Conservation (phyloP, 92 coral and sea anemone species). For the Parazoanthus swiftii region DNA sequence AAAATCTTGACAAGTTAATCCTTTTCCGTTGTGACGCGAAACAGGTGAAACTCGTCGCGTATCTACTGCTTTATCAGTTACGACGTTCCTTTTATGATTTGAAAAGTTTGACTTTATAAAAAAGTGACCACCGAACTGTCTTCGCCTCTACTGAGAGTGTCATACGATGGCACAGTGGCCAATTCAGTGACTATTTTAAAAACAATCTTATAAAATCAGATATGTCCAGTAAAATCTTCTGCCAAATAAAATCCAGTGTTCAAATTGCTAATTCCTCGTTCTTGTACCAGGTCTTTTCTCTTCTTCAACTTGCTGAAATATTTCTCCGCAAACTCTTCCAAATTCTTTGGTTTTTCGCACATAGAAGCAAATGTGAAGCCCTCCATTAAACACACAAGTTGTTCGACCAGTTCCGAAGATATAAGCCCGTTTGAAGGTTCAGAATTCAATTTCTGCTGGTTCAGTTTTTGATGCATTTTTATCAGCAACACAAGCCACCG, state of each 20-base stretch:
- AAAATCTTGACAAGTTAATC: no score
- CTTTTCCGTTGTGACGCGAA: no score
- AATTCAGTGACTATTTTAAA: no score
- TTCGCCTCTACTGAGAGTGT: no score
- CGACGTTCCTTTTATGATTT: no score
- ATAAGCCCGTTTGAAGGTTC: constrained; percentile 28
- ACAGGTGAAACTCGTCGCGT: no score
- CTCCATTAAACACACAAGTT: constrained; percentile 60
- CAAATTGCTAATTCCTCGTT: constrained; percentile 57
- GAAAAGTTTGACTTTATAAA: no score
- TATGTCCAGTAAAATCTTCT: constrained; percentile 47
- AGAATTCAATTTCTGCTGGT: not conserved
- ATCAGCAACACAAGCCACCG: no score
- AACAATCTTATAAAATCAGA: no score
- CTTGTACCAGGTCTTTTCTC: constrained; percentile 51
- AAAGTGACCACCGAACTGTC: no score
- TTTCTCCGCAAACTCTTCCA: constrained; percentile 57
- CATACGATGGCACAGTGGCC: no score
- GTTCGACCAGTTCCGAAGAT: constrained; percentile 41
- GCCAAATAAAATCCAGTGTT: constrained; percentile 60
- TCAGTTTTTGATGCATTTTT: constrained; percentile 41
- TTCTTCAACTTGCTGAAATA: constrained; percentile 54
- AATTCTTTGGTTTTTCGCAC: constrained; percentile 51
- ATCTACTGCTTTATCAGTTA: no score
- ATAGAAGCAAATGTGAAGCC: constrained; percentile 60